A percentile compares a stretch with the other conserved stretches of the same genome.
These are phyloP conservation scores for Thomomys bottae DNA, from an alignment of 2,113 vertebrate species.

Conservation along the genomic window DNA sequence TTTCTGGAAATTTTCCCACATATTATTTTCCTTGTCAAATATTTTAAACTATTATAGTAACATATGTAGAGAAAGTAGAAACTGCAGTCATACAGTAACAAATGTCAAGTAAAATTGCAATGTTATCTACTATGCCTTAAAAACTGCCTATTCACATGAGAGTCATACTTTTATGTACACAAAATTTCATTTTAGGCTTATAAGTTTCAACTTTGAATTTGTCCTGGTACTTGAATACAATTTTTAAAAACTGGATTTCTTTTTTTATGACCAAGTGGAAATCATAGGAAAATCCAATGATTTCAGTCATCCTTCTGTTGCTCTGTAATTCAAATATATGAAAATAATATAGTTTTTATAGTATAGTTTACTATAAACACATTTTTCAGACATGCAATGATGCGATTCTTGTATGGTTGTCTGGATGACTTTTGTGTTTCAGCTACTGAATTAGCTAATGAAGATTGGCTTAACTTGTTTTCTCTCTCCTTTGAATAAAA, in stretches of 20 bases:
- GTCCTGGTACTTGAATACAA: not conserved
- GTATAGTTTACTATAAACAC: conserved; percentile 20
- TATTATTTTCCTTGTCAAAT: too few relatives aligned
- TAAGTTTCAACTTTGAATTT: conserved; percentile 43
- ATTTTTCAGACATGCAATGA: conserved; percentile 34
- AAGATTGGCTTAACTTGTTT: conserved; percentile 39
- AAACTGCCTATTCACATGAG: too few relatives aligned
- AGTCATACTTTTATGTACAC: too few relatives aligned
- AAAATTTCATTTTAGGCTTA: not conserved
- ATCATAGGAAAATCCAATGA: conserved; percentile 21
- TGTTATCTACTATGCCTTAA: too few relatives aligned
- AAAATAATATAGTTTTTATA: not conserved
- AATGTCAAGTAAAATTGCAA: too few relatives aligned
- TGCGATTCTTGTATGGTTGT: conserved; percentile 3
- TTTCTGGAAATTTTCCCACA: too few relatives aligned
- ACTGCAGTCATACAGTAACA: too few relatives aligned
- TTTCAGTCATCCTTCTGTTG: conserved; percentile 33
- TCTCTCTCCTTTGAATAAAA: not conserved
- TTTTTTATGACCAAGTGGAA: conserved; percentile 16
- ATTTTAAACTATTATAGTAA: too few relatives aligned
- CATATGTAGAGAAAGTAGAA: too few relatives aligned
- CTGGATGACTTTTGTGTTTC: conserved; percentile 11
- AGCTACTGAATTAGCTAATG: conserved; percentile 11
- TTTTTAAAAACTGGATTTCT: not conserved
- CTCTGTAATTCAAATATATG: conserved; percentile 33